phyloP scores from a whole-genome alignment of 92 coral and sea anemone genomes.

The Epizoanthus ramosus region DNA sequence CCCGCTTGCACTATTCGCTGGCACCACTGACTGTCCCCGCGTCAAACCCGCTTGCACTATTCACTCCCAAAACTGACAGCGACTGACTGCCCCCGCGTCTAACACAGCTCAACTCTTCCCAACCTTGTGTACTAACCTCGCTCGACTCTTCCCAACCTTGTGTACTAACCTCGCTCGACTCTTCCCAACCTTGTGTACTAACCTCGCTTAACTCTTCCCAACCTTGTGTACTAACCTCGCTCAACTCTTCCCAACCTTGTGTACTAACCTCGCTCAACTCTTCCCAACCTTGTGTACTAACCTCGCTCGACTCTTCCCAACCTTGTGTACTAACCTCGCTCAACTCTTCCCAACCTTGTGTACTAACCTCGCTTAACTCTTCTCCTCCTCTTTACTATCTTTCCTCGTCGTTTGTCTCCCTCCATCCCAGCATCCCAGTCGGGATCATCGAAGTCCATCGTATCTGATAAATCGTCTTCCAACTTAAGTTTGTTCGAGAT shows the following conservation, averaged over 20 bases:
- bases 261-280: conserved; percentile 59
- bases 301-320: conserved; percentile 44
- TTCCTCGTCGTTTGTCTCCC: conserved; percentile 34
- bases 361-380: conserved; percentile 61
- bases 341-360: conserved; percentile 53
- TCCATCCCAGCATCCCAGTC: conserved; percentile 69
- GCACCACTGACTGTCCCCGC: conserved; percentile 53
- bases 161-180: conserved; percentile 53
- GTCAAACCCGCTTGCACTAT: background rate
- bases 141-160: conserved; percentile 64
- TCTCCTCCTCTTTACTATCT: conserved; percentile 75
- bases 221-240: conserved; percentile 45
- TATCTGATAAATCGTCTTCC: conserved; percentile 46
- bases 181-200: conserved; percentile 50
- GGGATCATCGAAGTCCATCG: conserved; percentile 67
- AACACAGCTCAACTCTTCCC: conserved; percentile 45
- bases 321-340: conserved; percentile 45
- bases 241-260: conserved; percentile 51
- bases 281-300: too few species aligned
- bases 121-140: conserved; percentile 53
- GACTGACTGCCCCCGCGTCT: background rate
- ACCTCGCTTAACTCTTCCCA: conserved; percentile 61
- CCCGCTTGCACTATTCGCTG: too few species aligned
- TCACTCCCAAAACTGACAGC: too few species aligned
- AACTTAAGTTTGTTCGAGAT: conserved; percentile 42